These are phyloP conservation scores for Atopsyche davidsoni DNA, from an alignment of 1,140 invertebrate species.

Conservation along the genomic window DNA sequence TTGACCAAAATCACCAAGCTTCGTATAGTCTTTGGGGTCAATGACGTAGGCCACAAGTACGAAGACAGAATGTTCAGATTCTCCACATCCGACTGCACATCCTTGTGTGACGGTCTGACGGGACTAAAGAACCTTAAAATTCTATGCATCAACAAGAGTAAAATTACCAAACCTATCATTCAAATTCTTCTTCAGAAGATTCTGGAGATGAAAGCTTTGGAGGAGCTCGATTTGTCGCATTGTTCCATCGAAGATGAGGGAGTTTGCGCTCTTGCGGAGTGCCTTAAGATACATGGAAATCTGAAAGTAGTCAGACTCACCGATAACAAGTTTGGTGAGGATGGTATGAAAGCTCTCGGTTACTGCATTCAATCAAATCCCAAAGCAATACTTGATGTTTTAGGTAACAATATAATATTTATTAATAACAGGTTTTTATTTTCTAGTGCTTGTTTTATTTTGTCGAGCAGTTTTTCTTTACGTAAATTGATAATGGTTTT, in stretches of 20 bases:
- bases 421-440: too few relatives aligned
- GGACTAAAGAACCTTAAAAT: slow-evolving; percentile 36
- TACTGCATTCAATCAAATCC: slow-evolving; percentile 30
- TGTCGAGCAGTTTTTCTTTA: too few relatives aligned
- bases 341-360: slow-evolving; percentile 40
- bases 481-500: too few relatives aligned
- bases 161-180: slow-evolving; percentile 40
- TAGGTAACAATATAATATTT: slow-evolving; percentile 10
- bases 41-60: slow-evolving; percentile 36
- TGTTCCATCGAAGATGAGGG: slow-evolving; percentile 46
- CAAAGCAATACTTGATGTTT: background rate
- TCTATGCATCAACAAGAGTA: slow-evolving; percentile 43
- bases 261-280: slow-evolving; percentile 43
- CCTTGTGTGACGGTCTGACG: slow-evolving; percentile 40
- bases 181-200: slow-evolving; percentile 41
- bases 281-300: slow-evolving; percentile 40
- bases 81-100: slow-evolving; percentile 39
- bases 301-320: slow-evolving; percentile 39
- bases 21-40: slow-evolving; percentile 41
- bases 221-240: slow-evolving; percentile 46
- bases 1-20: slow-evolving; percentile 42
- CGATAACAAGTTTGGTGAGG: slow-evolving; percentile 43
- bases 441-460: too few relatives aligned
- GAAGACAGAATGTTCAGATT: slow-evolving; percentile 41
- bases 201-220: slow-evolving; percentile 39